Conservation (phyloP, 2,113 vertebrate species). For the Caracal caracal region DNA sequence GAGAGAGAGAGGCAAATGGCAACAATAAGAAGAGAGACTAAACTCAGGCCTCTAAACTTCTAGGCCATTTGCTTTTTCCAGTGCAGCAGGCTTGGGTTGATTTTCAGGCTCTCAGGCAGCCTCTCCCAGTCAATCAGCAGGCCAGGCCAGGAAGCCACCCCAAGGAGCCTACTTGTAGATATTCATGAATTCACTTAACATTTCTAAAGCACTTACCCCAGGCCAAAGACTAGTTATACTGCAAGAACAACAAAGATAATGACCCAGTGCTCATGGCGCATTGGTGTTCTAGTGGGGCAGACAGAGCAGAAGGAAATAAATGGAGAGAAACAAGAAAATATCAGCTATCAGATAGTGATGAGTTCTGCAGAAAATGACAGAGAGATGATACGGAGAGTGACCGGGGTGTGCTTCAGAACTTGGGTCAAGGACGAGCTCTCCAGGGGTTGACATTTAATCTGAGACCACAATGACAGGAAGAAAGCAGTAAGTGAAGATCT, state of each 20-base stretch:
- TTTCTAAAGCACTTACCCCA: background rate
- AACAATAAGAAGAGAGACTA: background rate
- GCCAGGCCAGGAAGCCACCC: background rate
- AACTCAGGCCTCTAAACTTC: background rate
- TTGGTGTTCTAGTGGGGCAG: background rate
- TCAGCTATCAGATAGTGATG: background rate
- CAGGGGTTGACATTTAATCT: no score
- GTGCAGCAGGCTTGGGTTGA: rapidly evolving
- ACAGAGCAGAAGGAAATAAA: background rate
- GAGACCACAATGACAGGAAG: background rate
- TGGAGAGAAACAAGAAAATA: background rate
- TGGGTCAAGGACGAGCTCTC: background rate
- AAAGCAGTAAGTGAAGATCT: background rate
- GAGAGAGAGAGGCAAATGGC: background rate
- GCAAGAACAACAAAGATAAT: background rate
- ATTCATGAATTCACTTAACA: background rate
- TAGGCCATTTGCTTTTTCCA: background rate
- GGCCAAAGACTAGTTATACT: background rate
- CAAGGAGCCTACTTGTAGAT: background rate
- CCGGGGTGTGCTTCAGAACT: background rate
- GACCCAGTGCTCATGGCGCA: background rate
- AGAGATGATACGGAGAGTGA: background rate
- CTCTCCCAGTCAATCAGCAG: background rate
- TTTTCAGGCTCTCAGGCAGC: background rate
- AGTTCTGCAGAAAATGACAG: background rate